Percentiles rank a stretch among this genome's conserved stretches.
Conservation (phyloP, 2,113 vertebrate genomes). For the Eptatretus burgeri region DNA sequence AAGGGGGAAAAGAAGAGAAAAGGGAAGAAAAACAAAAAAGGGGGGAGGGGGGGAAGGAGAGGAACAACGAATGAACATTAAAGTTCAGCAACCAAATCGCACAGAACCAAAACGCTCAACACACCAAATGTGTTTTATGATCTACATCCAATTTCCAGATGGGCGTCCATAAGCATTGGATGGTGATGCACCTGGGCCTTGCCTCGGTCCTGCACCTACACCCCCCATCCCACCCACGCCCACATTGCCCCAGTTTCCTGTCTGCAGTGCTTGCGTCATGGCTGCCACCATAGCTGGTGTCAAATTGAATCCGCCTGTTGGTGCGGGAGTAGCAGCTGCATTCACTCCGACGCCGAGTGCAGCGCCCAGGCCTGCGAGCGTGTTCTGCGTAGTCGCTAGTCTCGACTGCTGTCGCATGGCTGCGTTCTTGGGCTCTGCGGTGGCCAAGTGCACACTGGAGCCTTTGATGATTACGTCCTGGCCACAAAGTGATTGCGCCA, state of each 20-base stretch:
- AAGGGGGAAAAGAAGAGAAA: too few species aligned
- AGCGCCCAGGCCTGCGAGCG: background rate
- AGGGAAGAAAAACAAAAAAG: too few species aligned
- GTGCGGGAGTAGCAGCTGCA: too few species aligned
- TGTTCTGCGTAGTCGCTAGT: background rate
- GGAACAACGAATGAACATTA: too few species aligned
- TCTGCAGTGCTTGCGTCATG: conserved; percentile 4
- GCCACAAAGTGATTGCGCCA: conserved; percentile 1
- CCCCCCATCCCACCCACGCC: background rate
- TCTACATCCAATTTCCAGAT: too few species aligned
- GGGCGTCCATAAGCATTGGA: too few species aligned
- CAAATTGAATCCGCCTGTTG: background rate
- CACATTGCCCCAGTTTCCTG: background rate
- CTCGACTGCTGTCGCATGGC: background rate
- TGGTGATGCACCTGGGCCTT: too few species aligned
- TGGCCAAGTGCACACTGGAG: conserved; percentile 3
- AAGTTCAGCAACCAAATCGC: too few species aligned
- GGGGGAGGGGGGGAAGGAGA: too few species aligned
- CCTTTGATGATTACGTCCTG: conserved; percentile 3
- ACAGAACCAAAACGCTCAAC: too few species aligned
- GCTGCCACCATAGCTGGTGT: conserved; percentile 2
- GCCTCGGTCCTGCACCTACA: background rate
- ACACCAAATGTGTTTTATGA: too few species aligned
- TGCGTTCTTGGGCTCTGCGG: conserved; percentile 2
- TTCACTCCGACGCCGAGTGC: background rate